Conservation (phyloP, 2,888 invertebrate genomes). For the Tridacna gigas region DNA sequence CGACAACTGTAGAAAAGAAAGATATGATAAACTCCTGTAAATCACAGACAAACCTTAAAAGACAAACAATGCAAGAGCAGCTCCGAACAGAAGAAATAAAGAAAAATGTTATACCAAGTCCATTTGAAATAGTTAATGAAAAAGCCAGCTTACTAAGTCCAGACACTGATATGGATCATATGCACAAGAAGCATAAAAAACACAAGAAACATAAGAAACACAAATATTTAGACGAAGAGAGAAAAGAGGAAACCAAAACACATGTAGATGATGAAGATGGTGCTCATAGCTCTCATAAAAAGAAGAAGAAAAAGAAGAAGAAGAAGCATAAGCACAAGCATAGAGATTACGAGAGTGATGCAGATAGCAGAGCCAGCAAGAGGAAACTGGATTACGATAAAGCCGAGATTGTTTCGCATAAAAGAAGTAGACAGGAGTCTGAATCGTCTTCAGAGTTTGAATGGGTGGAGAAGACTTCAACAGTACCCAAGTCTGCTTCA, state of each 20-base stretch:
- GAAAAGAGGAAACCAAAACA: conserved; percentile 43
- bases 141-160: conserved; percentile 35
- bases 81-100: conserved; percentile 25
- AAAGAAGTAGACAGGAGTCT: conserved; percentile 45
- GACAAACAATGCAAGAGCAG: conserved; percentile 41
- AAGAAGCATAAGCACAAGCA: conserved; percentile 67
- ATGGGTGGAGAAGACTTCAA: conserved; percentile 83
- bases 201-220: conserved; percentile 71
- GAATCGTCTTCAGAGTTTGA: conserved; percentile 76
- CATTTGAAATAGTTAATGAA: conserved; percentile 40
- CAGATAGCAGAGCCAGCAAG: conserved; percentile 20
- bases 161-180: conserved; percentile 42
- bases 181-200: conserved; percentile 73
- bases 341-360: conserved; percentile 60
- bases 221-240: conserved; percentile 45
- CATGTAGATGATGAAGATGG: conserved; percentile 25
- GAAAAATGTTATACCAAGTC: conserved; percentile 31
- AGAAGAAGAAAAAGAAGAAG: conserved; percentile 74
- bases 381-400: conserved; percentile 36
- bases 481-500: conserved; percentile 21
- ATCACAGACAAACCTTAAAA: conserved; percentile 34
- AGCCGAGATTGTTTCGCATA: conserved; percentile 32
- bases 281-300: conserved; percentile 56
- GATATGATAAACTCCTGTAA: conserved; percentile 9
- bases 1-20: conserved; percentile 28